Evolutionary conservation across 2,888 invertebrate genomes (phyloP).

Genomic region (Apamea sordens): DNA sequence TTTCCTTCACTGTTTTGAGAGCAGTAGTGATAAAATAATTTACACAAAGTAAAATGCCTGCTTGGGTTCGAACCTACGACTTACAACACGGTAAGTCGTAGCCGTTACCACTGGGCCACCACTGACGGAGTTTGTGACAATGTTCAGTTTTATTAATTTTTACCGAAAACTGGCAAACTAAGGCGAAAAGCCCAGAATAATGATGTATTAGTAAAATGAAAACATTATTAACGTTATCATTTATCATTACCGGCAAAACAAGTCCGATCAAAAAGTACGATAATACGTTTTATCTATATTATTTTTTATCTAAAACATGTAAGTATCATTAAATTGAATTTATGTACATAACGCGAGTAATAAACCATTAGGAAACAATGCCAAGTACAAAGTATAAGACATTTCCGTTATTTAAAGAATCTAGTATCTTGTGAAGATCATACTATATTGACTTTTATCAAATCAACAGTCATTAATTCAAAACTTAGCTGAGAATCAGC

Average conservation of each 20-base stretch:
- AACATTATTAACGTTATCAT: constrained; percentile 48
- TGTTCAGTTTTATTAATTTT: background rate
- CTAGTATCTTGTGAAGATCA: background rate
- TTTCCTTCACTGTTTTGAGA: background rate
- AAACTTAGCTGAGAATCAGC: background rate
- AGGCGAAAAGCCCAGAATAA: background rate
- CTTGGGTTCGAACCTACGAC: background rate
- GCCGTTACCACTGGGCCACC: too few species aligned
- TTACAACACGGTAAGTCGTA: background rate
- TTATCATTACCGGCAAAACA: constrained; percentile 54
- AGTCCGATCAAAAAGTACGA: constrained; percentile 55
- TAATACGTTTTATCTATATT: constrained; percentile 47
- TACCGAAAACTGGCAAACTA: background rate
- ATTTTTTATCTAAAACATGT: constrained; percentile 58
- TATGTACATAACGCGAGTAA: constrained; percentile 15
- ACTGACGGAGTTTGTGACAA: too few species aligned
- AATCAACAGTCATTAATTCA: background rate
- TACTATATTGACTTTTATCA: background rate
- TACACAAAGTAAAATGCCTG: background rate
- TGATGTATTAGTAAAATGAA: constrained; percentile 45
- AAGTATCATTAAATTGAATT: constrained; percentile 58
- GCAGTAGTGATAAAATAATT: background rate
- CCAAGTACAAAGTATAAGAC: background rate
- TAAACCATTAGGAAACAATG: constrained; percentile 25
- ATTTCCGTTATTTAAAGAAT: constrained; percentile 13